These are phyloP conservation scores for Chelon auratus DNA, from an alignment of 2,797 vertebrate species.

Conservation along the genomic window DNA sequence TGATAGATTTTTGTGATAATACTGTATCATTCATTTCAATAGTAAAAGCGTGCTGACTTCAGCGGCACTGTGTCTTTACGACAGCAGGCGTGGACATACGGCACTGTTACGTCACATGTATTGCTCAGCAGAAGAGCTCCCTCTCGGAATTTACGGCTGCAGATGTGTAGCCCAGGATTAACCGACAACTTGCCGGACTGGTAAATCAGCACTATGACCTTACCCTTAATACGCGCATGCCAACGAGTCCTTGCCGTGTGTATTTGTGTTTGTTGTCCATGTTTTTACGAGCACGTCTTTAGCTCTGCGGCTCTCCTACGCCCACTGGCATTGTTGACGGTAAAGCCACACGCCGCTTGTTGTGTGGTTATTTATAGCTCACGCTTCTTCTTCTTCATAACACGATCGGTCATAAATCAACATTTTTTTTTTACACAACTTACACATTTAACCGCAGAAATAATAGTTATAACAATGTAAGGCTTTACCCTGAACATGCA, in stretches of 20 bases:
- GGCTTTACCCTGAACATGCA: not conserved
- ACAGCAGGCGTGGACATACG: constrained; percentile 47
- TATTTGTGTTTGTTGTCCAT: constrained; percentile 4
- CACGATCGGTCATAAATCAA: rapidly evolving
- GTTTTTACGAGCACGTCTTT: not conserved
- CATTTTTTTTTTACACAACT: not conserved
- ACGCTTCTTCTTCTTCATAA: not conserved
- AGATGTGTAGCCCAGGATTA: constrained; percentile 68
- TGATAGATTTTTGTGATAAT: not conserved
- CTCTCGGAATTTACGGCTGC: constrained; percentile 44
- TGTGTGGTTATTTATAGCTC: constrained; percentile 30
- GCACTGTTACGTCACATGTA: constrained; percentile 54
- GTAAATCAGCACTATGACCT: constrained; percentile 63
- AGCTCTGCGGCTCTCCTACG: constrained; percentile 30
- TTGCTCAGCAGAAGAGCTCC: constrained; percentile 64
- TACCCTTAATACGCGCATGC: constrained; percentile 32
- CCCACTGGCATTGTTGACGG: constrained; percentile 59
- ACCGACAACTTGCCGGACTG: constrained; percentile 45
- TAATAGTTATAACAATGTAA: no score
- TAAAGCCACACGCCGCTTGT: constrained; percentile 7
- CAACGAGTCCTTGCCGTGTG: not conserved
- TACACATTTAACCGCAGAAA: no score
- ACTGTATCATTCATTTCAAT: not conserved
- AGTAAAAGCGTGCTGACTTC: constrained; percentile 36
- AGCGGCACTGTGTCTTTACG: constrained; percentile 35